Conservation (phyloP, 2,797 vertebrate genomes). For the Poecilia wingei region DNA sequence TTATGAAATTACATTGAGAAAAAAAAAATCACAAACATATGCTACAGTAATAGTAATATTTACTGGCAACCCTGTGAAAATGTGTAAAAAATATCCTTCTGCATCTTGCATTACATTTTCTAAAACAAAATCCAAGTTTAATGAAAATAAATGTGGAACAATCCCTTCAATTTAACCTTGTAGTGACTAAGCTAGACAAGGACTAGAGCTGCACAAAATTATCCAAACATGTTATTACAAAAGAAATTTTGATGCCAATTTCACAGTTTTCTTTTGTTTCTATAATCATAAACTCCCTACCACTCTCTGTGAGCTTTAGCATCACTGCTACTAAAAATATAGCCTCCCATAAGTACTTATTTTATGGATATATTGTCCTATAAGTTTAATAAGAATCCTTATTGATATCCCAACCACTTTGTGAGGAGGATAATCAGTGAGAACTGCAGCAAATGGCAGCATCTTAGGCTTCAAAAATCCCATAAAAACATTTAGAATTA, state of each 20-base stretch:
- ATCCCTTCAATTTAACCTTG: neutral
- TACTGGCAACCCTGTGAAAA: neutral
- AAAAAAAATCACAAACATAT: neutral
- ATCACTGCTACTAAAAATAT: neutral
- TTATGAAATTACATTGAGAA: neutral
- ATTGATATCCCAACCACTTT: neutral
- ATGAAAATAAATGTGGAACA: neutral
- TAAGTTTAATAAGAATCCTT: neutral
- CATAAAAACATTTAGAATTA: neutral
- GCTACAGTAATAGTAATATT: neutral
- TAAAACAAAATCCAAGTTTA: neutral
- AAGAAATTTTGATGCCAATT: neutral
- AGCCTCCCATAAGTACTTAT: neutral
- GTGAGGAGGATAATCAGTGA: neutral
- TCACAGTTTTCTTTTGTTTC: neutral
- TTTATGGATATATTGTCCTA: neutral
- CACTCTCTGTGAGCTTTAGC: neutral
- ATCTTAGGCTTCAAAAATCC: neutral
- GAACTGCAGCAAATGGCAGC: neutral
- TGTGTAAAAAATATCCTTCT: neutral
- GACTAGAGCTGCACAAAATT: neutral
- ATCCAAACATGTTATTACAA: neutral
- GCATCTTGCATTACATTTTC: neutral
- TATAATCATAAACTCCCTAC: neutral
- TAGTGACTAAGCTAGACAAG: neutral